phyloP scores from a whole-genome alignment of 2,113 vertebrate species.

The Mionectes macconnelli region DNA sequence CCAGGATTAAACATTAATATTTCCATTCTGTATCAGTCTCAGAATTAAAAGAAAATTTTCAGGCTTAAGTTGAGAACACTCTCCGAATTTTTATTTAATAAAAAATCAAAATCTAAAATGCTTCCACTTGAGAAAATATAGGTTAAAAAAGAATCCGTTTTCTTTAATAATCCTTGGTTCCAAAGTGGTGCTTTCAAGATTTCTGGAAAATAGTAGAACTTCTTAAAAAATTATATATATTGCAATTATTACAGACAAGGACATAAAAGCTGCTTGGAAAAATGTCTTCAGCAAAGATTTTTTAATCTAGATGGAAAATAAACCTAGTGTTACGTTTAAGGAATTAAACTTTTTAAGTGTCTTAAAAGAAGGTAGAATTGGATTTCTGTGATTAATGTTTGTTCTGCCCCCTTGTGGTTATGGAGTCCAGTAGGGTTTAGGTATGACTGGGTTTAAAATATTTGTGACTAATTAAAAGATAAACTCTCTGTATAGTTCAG shows the following conservation, averaged over 20 bases:
- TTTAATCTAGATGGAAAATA: neutral
- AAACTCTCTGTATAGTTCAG: neutral
- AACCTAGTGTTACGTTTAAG: neutral
- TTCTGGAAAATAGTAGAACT: neutral
- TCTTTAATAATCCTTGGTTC: neutral
- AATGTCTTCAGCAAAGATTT: neutral
- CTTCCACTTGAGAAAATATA: neutral
- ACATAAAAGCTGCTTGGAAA: neutral
- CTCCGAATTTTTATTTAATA: neutral
- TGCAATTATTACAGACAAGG: neutral
- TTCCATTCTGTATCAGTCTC: neutral
- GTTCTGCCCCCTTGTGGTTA: slow-evolving; percentile 61
- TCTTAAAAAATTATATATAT: too few relatives aligned
- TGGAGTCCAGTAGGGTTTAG: neutral
- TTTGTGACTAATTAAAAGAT: neutral
- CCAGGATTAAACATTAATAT: neutral
- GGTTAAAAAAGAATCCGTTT: accelerated
- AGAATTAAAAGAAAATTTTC: neutral
- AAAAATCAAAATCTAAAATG: neutral
- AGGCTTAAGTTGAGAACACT: neutral
- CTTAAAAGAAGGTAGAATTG: neutral
- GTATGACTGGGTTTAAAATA: neutral
- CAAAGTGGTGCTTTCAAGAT: neutral
- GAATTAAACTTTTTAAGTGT: neutral
- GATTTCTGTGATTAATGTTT: slow-evolving; percentile 33